A percentile compares a stretch with the other conserved stretches of the same genome.
Evolutionary conservation across 2,888 invertebrate species (phyloP).

Genomic region (Drosophila recens): DNA sequence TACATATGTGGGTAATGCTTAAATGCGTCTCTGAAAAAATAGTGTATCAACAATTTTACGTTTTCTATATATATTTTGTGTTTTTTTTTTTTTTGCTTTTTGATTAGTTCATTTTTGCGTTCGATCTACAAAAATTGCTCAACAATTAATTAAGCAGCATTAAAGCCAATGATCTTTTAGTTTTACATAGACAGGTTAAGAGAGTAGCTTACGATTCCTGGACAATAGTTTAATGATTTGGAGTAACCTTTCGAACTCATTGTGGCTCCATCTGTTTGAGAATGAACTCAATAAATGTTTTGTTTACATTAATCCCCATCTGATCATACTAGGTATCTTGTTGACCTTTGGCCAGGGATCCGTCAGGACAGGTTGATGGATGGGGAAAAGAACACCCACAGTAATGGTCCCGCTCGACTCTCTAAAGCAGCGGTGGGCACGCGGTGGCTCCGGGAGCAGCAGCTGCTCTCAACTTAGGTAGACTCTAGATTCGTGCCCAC

Average conservation of each 20-base stretch:
- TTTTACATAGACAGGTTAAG: constrained; percentile 30
- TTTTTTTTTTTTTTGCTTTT: constrained; percentile 26
- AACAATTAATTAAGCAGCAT: constrained; percentile 53
- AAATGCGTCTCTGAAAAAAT: constrained; percentile 80
- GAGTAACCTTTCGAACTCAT: constrained; percentile 1
- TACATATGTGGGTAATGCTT: constrained; percentile 65
- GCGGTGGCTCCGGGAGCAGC: too few relatives aligned
- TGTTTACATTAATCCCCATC: too few relatives aligned
- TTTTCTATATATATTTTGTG: constrained; percentile 20
- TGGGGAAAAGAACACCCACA: not conserved
- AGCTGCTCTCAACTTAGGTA: too few relatives aligned
- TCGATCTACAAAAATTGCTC: constrained; percentile 45
- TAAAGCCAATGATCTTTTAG: constrained; percentile 39
- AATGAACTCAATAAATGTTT: not conserved
- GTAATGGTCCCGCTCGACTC: not conserved
- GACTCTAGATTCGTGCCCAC: too few relatives aligned
- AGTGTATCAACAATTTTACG: constrained; percentile 61
- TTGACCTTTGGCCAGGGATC: not conserved
- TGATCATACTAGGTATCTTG: not conserved
- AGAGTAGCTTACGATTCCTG: constrained; percentile 30
- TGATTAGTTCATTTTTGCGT: constrained; percentile 47
- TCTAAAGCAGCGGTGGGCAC: not conserved
- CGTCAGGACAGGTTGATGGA: not conserved
- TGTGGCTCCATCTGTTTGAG: constrained; percentile 13
- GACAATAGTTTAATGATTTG: constrained; percentile 15